Percentiles rank a stretch among this genome's conserved stretches.
Evolutionary conservation across 2,797 vertebrate genomes (phyloP).

Genomic region (Erethizon dorsatum): DNA sequence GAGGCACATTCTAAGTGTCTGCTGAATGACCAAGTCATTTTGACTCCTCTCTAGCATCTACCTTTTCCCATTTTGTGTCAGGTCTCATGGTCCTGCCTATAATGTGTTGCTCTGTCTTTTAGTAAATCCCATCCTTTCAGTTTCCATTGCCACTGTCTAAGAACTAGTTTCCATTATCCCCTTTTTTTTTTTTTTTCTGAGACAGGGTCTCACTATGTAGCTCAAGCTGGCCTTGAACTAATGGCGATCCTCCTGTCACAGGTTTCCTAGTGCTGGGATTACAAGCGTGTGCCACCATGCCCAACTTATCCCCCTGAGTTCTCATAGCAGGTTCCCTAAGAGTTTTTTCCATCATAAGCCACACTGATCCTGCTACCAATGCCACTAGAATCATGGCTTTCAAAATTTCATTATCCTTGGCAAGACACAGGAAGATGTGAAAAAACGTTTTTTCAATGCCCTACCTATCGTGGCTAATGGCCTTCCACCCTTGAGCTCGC

Average conservation of each 20-base stretch:
- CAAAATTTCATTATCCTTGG: background rate
- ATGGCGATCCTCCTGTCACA: background rate
- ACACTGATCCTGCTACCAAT: background rate
- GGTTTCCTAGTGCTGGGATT: background rate
- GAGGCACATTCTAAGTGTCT: background rate
- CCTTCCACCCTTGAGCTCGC: background rate
- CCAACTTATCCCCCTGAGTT: background rate
- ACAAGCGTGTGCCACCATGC: background rate
- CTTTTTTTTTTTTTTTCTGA: background rate
- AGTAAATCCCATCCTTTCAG: background rate
- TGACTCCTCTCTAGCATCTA: background rate
- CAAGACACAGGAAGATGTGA: background rate
- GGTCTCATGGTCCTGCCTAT: background rate
- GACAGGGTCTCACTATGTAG: background rate
- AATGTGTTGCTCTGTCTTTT: background rate
- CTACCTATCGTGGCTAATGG: background rate
- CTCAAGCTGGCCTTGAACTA: background rate
- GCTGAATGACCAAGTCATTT: conserved; percentile 3
- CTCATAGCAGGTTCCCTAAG: background rate
- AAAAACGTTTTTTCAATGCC: background rate
- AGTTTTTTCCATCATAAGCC: conserved; percentile 23
- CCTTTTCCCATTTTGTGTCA: background rate
- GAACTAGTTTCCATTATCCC: background rate
- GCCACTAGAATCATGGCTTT: background rate
- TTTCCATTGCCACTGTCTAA: background rate